Evolutionary conservation across 2,888 invertebrate genomes (phyloP).

Genomic region (Danaus chrysippus): DNA sequence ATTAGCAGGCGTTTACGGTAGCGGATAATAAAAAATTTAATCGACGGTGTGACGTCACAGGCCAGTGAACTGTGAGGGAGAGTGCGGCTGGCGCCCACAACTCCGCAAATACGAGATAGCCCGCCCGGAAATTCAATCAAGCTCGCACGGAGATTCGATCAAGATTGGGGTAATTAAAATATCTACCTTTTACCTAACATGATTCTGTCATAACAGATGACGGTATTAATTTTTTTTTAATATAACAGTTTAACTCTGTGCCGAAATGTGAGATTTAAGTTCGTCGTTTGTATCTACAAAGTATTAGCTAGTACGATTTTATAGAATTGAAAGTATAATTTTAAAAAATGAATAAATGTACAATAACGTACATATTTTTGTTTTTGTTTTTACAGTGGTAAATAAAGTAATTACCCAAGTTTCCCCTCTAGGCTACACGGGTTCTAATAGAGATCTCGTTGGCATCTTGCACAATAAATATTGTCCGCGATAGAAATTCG

Average conservation of each 20-base stretch:
- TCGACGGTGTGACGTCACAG: slow-evolving; percentile 67
- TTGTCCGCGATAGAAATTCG: slow-evolving; percentile 71
- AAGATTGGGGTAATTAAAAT: slow-evolving; percentile 76
- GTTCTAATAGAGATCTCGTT: slow-evolving; percentile 34
- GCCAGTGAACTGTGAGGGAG: slow-evolving; percentile 62
- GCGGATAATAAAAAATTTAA: slow-evolving; percentile 66
- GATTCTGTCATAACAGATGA: slow-evolving; percentile 8
- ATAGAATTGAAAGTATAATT: neutral
- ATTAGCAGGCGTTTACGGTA: slow-evolving; percentile 67
- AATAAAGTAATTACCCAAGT: neutral
- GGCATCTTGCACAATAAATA: slow-evolving; percentile 55
- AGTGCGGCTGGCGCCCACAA: slow-evolving; percentile 50
- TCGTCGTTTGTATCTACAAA: neutral
- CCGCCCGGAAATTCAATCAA: slow-evolving; percentile 74
- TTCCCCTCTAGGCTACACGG: neutral
- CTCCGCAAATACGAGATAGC: slow-evolving; percentile 70
- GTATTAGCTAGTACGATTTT: neutral
- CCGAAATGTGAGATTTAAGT: no score
- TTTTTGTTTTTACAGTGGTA: neutral
- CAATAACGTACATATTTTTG: neutral
- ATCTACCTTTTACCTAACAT: slow-evolving; percentile 54
- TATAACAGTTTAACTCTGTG: neutral
- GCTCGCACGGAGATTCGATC: slow-evolving; percentile 72
- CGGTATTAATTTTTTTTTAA: slow-evolving; percentile 1
- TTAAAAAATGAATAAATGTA: neutral